Conservation (phyloP, 2,113 vertebrate species). For the Prolemur simus region DNA sequence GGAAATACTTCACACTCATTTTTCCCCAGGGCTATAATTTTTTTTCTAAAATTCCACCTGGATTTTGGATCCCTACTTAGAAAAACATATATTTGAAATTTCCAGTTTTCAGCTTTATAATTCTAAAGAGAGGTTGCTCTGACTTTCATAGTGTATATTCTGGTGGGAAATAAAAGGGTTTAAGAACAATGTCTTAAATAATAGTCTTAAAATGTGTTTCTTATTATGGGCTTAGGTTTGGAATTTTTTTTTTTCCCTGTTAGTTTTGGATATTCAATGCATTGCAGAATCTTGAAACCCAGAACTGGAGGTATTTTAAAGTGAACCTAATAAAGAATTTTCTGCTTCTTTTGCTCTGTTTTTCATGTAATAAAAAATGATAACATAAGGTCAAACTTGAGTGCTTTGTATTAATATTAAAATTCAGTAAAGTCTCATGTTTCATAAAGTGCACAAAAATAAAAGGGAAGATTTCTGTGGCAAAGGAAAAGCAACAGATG, state of each 20-base stretch:
- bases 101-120: neutral
- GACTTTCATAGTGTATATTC: neutral
- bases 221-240: neutral
- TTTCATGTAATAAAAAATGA: conserved; percentile 58
- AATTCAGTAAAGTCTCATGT: conserved; percentile 40
- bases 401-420: conserved; percentile 56
- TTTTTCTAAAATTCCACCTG: neutral
- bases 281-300: conserved; percentile 35
- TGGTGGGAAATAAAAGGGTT: neutral
- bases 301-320: conserved; percentile 46
- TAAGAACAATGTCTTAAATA: neutral
- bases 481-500: neutral
- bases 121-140: neutral
- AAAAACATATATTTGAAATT: neutral
- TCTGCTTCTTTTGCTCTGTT: conserved; percentile 25
- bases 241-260: neutral
- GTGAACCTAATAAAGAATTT: conserved; percentile 44
- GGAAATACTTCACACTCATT: neutral
- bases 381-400: conserved; percentile 53
- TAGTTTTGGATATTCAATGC: conserved; percentile 26
- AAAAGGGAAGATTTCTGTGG: neutral
- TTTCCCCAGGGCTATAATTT: neutral
- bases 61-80: neutral
- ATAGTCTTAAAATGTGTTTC: neutral
- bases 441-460: conserved; percentile 6